These are phyloP conservation scores for Heterodera schachtii DNA, from an alignment of 1,140 invertebrate species.

Conservation along the genomic window DNA sequence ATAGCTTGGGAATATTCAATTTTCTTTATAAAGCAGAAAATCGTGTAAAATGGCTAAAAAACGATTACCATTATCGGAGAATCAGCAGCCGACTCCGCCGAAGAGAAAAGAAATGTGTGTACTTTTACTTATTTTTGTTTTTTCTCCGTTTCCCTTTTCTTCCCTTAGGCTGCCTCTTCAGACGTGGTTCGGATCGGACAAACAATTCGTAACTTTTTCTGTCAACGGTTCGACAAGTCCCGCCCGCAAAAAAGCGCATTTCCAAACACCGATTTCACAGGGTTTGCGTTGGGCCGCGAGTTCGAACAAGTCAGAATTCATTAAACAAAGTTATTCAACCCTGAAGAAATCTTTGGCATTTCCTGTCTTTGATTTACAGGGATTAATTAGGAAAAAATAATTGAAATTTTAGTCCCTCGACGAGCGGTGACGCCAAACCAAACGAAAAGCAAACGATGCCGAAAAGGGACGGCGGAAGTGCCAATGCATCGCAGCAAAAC, in stretches of 20 bases:
- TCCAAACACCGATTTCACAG: neutral
- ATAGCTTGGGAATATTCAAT: too few relatives aligned
- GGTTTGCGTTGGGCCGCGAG: neutral
- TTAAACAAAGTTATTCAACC: too few relatives aligned
- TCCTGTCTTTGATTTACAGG: too few relatives aligned
- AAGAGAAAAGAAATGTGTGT: neutral
- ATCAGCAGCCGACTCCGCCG: neutral
- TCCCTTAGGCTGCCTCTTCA: neutral
- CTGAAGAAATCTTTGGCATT: too few relatives aligned
- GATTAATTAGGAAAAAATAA: neutral
- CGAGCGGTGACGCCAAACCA: neutral
- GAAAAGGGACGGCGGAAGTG: neutral
- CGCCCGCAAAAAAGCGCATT: neutral
- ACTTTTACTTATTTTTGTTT: neutral
- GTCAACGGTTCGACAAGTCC: neutral
- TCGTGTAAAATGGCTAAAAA: neutral
- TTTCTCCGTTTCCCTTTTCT: neutral
- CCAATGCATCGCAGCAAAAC: neutral
- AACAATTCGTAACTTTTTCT: slow-evolving; percentile 8
- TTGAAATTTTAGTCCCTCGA: neutral
- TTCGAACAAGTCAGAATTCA: too few relatives aligned
- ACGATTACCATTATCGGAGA: neutral
- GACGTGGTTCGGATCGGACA: neutral
- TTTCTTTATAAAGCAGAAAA: neutral
- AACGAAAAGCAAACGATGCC: neutral